Evolutionary conservation across 2,888 invertebrate genomes (phyloP), one percentile per base, ranked within the genome.

Genomic region (Volucella inflata): DNA sequence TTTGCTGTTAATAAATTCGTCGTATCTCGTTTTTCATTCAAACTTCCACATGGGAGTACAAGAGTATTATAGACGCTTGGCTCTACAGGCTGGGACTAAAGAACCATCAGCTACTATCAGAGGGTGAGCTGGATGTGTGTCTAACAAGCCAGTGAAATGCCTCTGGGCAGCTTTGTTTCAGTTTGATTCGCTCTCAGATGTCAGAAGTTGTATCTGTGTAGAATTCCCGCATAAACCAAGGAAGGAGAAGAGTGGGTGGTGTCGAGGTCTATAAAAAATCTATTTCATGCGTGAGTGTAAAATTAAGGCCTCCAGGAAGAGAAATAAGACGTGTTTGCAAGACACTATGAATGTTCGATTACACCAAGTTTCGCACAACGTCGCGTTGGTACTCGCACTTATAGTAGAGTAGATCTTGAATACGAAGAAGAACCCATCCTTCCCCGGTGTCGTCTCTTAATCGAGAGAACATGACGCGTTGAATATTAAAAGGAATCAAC

Each of bases 201-300:
- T 76, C 81, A 81, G 59, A 55, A 62, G 55, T 75, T 46, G 48
- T 50, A 53, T 55, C 68, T 59, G 30, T 55, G 3, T 4, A 21
- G 3, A 4, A 21, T 21, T 21, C 21, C 48, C 46, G 50, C 16
- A n/a, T 30, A 21, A 11, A 17, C 65, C 16, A 64, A 21, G 44
- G 53, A 50, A 57, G 51, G 76, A 67, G 48, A 40, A 36, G 36
- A 36, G 60, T 50, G 42, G 51, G 14, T 42, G 48, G 55, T 21
- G 46, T 51, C 14, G 62, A 71, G 55, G 72, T 67, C 67, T 59
- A 57, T 80, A 68, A 85, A 85, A 85, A 80, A 85, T 85, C 80
- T 81, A 77, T 85, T 76, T 77, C 80, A 81, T 85, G 85, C 85
- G 80, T 85, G 80, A 81, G 85, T 81, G 72, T 85, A 80, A 85